Base-by-base conservation (phyloP, 92 coral and sea anemone species). In the Epizoanthus fatuus region DNA sequence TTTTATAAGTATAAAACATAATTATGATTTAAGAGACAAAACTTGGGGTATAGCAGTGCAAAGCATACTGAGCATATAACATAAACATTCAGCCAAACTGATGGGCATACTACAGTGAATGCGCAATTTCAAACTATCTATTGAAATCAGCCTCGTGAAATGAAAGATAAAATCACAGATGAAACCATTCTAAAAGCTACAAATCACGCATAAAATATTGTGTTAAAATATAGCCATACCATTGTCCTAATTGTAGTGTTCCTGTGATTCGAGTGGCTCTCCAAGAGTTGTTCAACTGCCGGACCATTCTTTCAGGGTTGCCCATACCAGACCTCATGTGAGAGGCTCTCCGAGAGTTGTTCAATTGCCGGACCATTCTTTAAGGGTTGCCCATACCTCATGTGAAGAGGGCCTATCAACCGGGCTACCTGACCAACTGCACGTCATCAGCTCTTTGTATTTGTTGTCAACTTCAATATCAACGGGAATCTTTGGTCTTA, bases 371-470 rank as follows among this genome's bases (percentile, higher is more conserved):
- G 13, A 49, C 98, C 98, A 94, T 69, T 72, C 85, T 51, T 81
- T 49, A 0, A 94, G 86, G 32, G 90, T 70, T 68, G 45, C 84
- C 40, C 64, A 53, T 19, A 88, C 52, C 51, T 85, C 86, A 12
- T 87, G 75, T 73, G 95, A 95, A 4, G 96, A 16, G 0, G 99
- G 99, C 40, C 99, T 86, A 5, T 97, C 89, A 11, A 15, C 73
- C 2, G 94, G 96, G 20, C 53, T 80, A 6, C 94, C 98, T 15
- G 93, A 78, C 99, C 99, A 97, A 2, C 97, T 90, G 14, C 89
- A 63, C 64, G 96, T 95, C 97, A 97, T 97, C 65, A 97, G 88
- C 51, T 97, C 99, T 63, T 84, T 86, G 75, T 95, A 95, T 38
- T 92, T 92, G 63, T 95, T 97, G 62, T 97, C 99, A 5, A 96